phyloP scores from a whole-genome alignment of 2,113 vertebrate genomes.

The Heptranchias perlo region DNA sequence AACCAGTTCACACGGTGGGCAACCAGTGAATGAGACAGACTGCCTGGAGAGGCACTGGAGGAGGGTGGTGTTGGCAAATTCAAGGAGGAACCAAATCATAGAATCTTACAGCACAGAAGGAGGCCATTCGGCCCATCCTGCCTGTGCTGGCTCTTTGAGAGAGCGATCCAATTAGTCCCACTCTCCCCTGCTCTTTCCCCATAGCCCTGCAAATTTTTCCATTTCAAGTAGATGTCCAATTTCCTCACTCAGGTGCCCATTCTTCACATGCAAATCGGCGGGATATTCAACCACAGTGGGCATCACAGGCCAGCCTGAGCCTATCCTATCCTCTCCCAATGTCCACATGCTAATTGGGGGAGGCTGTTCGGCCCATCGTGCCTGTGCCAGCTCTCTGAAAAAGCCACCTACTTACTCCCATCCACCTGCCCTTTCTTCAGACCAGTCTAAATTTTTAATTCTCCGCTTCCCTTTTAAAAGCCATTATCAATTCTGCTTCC shows the following conservation, averaged over 20 bases:
- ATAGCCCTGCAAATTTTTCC: too few species aligned
- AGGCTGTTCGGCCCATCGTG: not conserved
- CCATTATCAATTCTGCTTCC: not conserved
- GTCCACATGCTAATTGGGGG: too few species aligned
- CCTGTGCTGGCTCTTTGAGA: too few species aligned
- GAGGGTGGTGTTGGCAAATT: not conserved
- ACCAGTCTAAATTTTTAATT: not conserved
- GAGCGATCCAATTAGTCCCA: too few species aligned
- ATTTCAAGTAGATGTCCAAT: too few species aligned
- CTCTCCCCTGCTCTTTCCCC: too few species aligned
- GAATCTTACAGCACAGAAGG: not conserved
- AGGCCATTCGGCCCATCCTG: too few species aligned
- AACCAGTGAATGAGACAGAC: not conserved
- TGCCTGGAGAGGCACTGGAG: not conserved
- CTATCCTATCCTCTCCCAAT: too few species aligned
- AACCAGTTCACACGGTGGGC: not conserved
- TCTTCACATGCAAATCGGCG: too few species aligned
- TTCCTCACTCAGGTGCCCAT: too few species aligned
- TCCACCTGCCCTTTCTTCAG: not conserved
- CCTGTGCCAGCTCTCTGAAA: not conserved
- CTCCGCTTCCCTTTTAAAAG: not conserved
- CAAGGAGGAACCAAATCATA: not conserved
- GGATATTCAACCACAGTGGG: too few species aligned
- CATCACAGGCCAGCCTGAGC: too few species aligned
- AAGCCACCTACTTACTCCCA: not conserved